These are phyloP conservation scores for Cynocephalus volans DNA, from an alignment of 2,113 vertebrate genomes.

Conservation along the genomic window DNA sequence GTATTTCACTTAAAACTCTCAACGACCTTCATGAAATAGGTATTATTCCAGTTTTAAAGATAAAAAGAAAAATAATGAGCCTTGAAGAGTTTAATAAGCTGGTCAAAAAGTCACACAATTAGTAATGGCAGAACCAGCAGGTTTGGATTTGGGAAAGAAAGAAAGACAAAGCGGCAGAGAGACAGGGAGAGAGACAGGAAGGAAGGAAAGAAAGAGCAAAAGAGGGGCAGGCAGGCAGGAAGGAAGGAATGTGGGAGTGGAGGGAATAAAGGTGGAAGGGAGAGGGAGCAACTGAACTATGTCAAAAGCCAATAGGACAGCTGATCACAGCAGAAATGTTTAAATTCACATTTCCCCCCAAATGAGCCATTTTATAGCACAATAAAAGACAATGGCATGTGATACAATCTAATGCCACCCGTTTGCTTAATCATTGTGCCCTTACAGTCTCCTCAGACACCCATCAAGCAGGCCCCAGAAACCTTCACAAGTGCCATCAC, in stretches of 20 bases:
- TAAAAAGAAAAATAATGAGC: neutral
- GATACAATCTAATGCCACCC: conserved; percentile 79
- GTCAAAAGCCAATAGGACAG: neutral
- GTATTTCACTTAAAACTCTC: neutral
- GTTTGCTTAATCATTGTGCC: conserved; percentile 81
- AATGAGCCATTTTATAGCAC: conserved; percentile 86
- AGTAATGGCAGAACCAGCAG: neutral
- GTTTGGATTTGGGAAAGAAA: neutral
- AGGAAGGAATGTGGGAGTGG: neutral
- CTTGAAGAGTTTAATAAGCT: neutral
- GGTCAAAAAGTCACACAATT: neutral
- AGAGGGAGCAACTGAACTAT: neutral
- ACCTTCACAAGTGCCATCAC: conserved; percentile 50
- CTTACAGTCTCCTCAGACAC: conserved; percentile 66
- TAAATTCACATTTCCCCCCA: conserved; percentile 75
- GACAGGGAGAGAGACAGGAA: fast-evolving
- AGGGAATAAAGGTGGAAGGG: neutral
- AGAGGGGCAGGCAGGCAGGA: fast-evolving
- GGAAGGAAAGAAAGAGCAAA: fast-evolving
- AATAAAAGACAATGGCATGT: conserved; percentile 76
- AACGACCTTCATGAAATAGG: neutral
- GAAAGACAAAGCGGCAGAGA: neutral
- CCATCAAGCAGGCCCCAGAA: conserved; percentile 72
- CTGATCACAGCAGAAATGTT: conserved; percentile 68
- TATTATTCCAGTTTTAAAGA: neutral